These are phyloP conservation scores for Drosophila mimetica DNA, from an alignment of 2,888 invertebrate genomes.

Conservation along the genomic window DNA sequence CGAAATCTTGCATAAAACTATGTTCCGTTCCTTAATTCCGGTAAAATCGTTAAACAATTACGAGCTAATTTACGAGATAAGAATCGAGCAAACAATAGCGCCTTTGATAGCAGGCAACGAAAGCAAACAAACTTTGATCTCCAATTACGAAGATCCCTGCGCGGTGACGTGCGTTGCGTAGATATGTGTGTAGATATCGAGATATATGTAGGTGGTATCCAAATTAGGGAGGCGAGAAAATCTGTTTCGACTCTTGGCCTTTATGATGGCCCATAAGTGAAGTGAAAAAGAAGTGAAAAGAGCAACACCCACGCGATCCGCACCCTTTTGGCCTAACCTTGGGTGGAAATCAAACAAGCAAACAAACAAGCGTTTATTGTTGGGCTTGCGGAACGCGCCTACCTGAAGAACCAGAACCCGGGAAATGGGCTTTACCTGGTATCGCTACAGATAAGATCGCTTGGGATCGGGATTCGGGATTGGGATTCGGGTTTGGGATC, in stretches of 20 bases:
- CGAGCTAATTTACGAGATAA: conserved; percentile 35
- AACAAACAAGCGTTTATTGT: conserved; percentile 27
- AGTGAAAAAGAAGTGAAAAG: neutral
- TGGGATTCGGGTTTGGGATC: neutral
- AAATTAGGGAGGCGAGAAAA: conserved; percentile 30
- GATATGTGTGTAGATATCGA: neutral
- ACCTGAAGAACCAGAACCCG: conserved; percentile 13
- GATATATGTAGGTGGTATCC: neutral
- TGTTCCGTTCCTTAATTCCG: conserved; percentile 38
- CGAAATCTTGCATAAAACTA: neutral
- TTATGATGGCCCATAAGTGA: conserved; percentile 19
- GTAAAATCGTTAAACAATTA: conserved; percentile 33
- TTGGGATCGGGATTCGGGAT: neutral
- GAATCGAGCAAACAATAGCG: conserved; percentile 19
- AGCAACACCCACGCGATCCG: conserved; percentile 13
- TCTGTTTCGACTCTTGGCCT: conserved; percentile 36
- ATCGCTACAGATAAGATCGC: conserved; percentile 18
- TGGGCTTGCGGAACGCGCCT: conserved; percentile 40
- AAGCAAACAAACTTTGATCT: conserved; percentile 40
- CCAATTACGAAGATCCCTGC: conserved; percentile 24
- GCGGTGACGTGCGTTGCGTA: conserved; percentile 29
- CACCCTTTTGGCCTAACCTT: conserved; percentile 44
- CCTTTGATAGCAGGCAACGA: conserved; percentile 31
- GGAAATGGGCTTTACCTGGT: conserved; percentile 14
- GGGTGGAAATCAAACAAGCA: conserved; percentile 25